Evolutionary conservation across 2,113 vertebrate genomes (phyloP).

Genomic region (Hymenochirus boettgeri): DNA sequence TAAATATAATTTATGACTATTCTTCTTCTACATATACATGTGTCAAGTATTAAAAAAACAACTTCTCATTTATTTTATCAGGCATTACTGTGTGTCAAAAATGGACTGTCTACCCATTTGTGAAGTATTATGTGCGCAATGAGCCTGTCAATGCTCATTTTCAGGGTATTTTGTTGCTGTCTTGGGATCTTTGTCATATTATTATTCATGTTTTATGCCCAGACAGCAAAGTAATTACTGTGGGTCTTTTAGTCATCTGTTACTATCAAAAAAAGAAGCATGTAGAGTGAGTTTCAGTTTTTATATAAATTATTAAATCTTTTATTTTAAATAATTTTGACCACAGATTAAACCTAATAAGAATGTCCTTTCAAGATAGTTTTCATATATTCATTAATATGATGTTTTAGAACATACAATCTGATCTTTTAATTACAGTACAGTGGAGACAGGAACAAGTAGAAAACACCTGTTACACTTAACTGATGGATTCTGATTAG

Average conservation of each 20-base stretch:
- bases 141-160: conserved; percentile 17
- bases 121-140: conserved; percentile 15
- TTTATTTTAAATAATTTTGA: not conserved
- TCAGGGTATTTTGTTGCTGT: conserved; percentile 17
- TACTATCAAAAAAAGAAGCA: not conserved
- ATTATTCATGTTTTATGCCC: conserved; percentile 9
- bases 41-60: conserved; percentile 10
- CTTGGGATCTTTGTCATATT: not conserved
- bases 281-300: not conserved
- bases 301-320: not conserved
- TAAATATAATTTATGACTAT: not conserved
- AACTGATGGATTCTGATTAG: too few species aligned
- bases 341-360: too few species aligned
- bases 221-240: conserved; percentile 21
- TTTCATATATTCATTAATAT: too few species aligned
- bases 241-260: conserved; percentile 7
- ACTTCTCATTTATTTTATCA: not conserved
- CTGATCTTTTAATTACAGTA: too few species aligned
- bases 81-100: not conserved
- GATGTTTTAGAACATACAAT: too few species aligned
- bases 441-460: too few species aligned
- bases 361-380: too few species aligned
- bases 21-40: not conserved
- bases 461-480: too few species aligned
- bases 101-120: not conserved